Percentiles rank a stretch among this genome's conserved stretches.
phyloP scores from a whole-genome alignment of 2,888 invertebrate genomes.

The Pyrochroa serraticornis region DNA sequence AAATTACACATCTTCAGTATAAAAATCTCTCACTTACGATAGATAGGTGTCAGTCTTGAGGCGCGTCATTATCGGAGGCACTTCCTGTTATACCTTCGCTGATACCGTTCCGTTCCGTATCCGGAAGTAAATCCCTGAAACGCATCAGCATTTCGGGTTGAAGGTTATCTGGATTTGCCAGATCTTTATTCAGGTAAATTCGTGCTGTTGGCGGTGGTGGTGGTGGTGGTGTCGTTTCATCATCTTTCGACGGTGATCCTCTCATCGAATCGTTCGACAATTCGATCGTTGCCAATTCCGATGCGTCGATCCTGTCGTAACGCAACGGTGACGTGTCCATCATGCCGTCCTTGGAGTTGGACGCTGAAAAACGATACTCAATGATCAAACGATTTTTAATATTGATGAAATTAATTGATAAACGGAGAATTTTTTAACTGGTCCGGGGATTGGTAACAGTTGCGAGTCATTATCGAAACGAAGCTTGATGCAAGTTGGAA shows the following conservation, averaged over 20 bases:
- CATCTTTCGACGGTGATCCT: conserved; percentile 1
- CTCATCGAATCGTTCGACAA: conserved; percentile 54
- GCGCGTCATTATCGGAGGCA: conserved; percentile 57
- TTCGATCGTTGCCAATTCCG: conserved; percentile 54
- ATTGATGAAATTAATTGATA: too few relatives aligned
- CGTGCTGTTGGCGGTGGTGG: conserved; percentile 47
- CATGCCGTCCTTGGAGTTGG: conserved; percentile 16
- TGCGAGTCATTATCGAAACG: too few relatives aligned
- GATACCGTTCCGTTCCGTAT: conserved; percentile 52
- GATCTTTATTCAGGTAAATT: conserved; percentile 57
- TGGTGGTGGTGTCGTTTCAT: conserved; percentile 16
- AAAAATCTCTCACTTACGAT: conserved; percentile 54
- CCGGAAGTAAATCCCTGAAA: conserved; percentile 51
- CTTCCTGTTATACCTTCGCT: conserved; percentile 49
- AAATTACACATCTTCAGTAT: conserved; percentile 44
- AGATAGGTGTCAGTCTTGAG: conserved; percentile 58
- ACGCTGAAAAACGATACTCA: conserved; percentile 6
- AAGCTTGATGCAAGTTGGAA: too few relatives aligned
- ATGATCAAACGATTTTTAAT: not conserved
- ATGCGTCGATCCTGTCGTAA: conserved; percentile 18
- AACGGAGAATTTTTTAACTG: too few relatives aligned
- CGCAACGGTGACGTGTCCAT: conserved; percentile 8
- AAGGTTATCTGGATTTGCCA: conserved; percentile 57
- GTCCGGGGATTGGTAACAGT: too few relatives aligned
- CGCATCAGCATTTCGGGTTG: conserved; percentile 58